Conservation (phyloP, 2,113 vertebrate species). For the Amphiprion percula region DNA sequence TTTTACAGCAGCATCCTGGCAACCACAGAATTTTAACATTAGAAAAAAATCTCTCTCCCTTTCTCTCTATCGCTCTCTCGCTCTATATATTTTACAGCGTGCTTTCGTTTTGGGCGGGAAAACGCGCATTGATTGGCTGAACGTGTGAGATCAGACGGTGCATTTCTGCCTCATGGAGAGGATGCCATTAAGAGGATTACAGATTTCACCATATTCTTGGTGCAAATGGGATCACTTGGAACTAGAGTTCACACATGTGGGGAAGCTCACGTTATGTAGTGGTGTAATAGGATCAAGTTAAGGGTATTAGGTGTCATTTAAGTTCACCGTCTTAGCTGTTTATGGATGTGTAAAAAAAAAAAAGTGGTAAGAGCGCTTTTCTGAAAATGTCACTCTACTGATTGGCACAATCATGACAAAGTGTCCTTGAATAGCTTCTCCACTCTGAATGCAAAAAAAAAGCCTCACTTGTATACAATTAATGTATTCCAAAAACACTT, state of each 20-base stretch:
- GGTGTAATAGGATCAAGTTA: constrained; percentile 62
- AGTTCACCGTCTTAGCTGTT: constrained; percentile 56
- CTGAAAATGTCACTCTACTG: constrained; percentile 63
- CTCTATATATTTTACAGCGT: too few species aligned
- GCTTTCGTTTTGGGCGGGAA: constrained; percentile 37
- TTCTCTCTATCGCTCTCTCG: too few species aligned
- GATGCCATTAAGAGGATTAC: constrained; percentile 62
- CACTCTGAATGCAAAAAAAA: background rate
- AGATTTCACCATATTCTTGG: constrained; percentile 55
- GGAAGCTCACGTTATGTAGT: background rate
- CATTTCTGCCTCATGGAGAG: constrained; percentile 29
- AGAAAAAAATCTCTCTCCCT: too few species aligned
- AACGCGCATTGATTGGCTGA: constrained; percentile 47
- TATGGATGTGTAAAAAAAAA: constrained; percentile 29
- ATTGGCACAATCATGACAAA: constrained; percentile 61
- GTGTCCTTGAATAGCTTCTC: constrained; percentile 59
- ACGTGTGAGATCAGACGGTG: constrained; percentile 32
- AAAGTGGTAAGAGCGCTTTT: constrained; percentile 36
- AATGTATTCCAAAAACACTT: background rate
- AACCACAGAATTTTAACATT: too few species aligned
- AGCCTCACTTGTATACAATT: background rate
- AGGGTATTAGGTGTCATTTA: constrained; percentile 57
- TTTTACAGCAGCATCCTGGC: too few species aligned
- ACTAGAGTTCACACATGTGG: constrained; percentile 40
- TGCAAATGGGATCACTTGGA: constrained; percentile 52